These are phyloP conservation scores for Phenganax subtilis DNA, from an alignment of 92 coral and sea anemone genomes.

Conservation along the genomic window DNA sequence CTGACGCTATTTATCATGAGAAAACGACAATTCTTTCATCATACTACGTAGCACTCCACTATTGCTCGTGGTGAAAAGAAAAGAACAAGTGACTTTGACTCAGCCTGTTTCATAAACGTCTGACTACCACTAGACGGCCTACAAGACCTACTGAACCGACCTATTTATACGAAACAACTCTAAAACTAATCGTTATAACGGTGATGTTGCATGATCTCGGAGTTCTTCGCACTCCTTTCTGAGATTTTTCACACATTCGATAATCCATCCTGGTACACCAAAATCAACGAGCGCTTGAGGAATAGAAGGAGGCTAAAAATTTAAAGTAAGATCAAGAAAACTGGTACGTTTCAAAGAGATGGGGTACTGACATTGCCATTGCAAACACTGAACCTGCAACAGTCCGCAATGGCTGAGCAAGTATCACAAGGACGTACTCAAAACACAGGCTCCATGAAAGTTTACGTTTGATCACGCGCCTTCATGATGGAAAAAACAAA, in stretches of 20 bases:
- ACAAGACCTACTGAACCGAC: too few species aligned
- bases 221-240: constrained; percentile 26
- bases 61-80: too few species aligned
- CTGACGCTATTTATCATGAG: too few species aligned
- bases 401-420: too few species aligned
- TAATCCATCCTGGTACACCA: constrained; percentile 25
- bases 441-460: neutral
- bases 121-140: too few species aligned
- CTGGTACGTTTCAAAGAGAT: neutral
- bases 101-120: too few species aligned
- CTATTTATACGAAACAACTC: too few species aligned
- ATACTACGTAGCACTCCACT: too few species aligned
- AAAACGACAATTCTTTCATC: too few species aligned
- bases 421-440: neutral
- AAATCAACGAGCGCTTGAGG: constrained; percentile 29
- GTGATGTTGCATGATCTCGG: neutral
- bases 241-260: constrained; percentile 16
- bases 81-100: too few species aligned
- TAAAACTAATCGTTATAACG: neutral
- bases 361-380: neutral
- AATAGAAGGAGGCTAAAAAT: constrained; percentile 16
- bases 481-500: constrained; percentile 4
- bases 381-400: too few species aligned
- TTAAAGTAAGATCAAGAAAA: neutral
- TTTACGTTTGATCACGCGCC: too few species aligned